Base-by-base conservation (phyloP, 2,888 invertebrate species). In the Campoplex nolae region DNA sequence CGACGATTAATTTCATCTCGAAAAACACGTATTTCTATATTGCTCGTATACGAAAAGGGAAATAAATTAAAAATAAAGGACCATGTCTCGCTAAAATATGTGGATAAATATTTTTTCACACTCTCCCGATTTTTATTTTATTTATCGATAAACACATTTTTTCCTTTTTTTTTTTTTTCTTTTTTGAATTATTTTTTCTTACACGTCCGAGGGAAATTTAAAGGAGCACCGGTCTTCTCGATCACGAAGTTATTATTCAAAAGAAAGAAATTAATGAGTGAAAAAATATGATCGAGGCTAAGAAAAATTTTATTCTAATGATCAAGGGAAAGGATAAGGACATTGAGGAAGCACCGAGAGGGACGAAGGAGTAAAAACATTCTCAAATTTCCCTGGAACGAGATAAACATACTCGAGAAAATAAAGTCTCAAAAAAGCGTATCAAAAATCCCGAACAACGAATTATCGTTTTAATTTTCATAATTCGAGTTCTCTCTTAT, bases 291-390 rank as follows among this genome's bases (percentile, higher is more conserved):
- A 4, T 42, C 6, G n/a, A 32, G 28, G 18, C 42, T n/a, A n/a
- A 6, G 28, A 42, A 8, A 6, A 38, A 62, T 18, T 28, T 28
- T 70, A 18, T 38, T 51, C 38, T 18, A 28, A 13, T 13, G 54
- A 13, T 11, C 16, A 18, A 28, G 28, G 67, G 13, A 16, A 51
- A 32, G 42, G 48, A 79, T 45, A 16, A 68, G 83, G 71, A 68
- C 42, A 32, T 23, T 65, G 51, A 58, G 88, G 89, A 89, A 89
- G 89, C 89, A 89, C 89, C 89, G 81, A 86, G 86, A 87, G 77
- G 76, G 65, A 77, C 32, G 35, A 35, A 35, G 38, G 38, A 58
- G 42, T 23, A 23, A 28, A 23, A 45, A 16, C 62, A 62, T 45
- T 65, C 45, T 42, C 48, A 13, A 62, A 28, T 32, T 58, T 58